Evolutionary conservation across 2,888 invertebrate genomes (phyloP).

Genomic region (Operophtera brumata): DNA sequence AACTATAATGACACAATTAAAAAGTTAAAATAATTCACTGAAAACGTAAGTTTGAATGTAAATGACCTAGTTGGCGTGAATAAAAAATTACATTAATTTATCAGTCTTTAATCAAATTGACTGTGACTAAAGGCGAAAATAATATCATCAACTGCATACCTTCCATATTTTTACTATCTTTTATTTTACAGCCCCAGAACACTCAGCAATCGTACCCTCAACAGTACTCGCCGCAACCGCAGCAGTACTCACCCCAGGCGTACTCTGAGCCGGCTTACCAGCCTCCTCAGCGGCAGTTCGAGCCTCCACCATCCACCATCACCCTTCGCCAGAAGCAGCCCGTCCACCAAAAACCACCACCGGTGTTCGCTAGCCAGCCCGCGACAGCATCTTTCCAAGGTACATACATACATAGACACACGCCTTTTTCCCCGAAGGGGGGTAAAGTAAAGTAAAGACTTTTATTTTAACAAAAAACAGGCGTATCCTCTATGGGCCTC

Average conservation of each 20-base stretch:
- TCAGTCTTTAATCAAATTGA: neutral
- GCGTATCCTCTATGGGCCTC: no score
- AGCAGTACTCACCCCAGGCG: constrained; percentile 49
- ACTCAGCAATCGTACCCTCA: constrained; percentile 42
- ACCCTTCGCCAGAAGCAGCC: constrained; percentile 87
- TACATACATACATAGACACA: no score
- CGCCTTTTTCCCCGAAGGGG: no score
- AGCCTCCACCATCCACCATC: constrained; percentile 85
- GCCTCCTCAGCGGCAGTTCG: constrained; percentile 78
- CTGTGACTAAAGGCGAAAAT: constrained; percentile 10
- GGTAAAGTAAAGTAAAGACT: no score
- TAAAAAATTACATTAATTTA: no score
- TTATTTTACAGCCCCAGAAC: constrained; percentile 24
- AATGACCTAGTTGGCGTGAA: no score
- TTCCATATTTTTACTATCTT: neutral
- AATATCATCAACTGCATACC: neutral
- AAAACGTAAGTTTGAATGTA: no score
- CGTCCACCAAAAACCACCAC: constrained; percentile 87
- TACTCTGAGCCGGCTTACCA: constrained; percentile 75
- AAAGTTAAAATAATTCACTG: no score
- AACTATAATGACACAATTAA: no score
- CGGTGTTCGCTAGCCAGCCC: constrained; percentile 89
- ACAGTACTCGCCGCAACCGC: constrained; percentile 42
- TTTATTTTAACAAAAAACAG: no score
- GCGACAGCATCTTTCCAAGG: constrained; percentile 87